phyloP scores from a whole-genome alignment of 2,113 vertebrate genomes.

The Equus quagga region DNA sequence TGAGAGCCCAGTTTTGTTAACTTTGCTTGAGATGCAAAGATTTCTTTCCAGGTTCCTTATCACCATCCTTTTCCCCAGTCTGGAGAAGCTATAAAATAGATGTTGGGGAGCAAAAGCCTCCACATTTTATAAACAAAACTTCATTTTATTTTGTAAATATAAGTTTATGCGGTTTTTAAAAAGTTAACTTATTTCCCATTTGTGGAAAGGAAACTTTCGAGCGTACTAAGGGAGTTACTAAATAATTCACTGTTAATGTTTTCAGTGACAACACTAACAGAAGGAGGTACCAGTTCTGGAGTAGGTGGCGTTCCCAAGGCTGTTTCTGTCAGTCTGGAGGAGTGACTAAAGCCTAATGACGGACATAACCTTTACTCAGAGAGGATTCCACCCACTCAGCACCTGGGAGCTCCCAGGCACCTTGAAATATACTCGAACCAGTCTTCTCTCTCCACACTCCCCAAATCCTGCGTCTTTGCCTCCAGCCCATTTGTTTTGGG shows the following conservation, averaged over 20 bases:
- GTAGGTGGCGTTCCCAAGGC: conserved; percentile 17
- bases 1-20: not conserved
- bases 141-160: conserved; percentile 60
- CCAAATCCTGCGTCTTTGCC: not conserved
- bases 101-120: not conserved
- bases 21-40: not conserved
- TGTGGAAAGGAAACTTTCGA: not conserved
- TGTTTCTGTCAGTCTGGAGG: conserved; percentile 1
- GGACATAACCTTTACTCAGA: not conserved
- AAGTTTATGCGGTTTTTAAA: not conserved
- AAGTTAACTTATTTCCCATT: not conserved
- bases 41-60: not conserved
- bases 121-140: conserved; percentile 12
- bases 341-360: not conserved
- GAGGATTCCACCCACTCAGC: not conserved
- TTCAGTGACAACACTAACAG: not conserved
- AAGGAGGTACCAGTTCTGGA: conserved; percentile 47
- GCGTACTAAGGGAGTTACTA: conserved; percentile 1
- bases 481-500: not conserved
- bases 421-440: not conserved
- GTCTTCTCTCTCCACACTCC: not conserved
- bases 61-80: not conserved
- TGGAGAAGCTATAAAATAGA: not conserved
- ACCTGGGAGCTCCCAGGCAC: not conserved
- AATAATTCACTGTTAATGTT: conserved; percentile 62